Percentiles rank a stretch among this genome's conserved stretches.
These are phyloP conservation scores for Hippopotamyrus pictus DNA, from an alignment of 2,797 vertebrate species.

Conservation along the genomic window DNA sequence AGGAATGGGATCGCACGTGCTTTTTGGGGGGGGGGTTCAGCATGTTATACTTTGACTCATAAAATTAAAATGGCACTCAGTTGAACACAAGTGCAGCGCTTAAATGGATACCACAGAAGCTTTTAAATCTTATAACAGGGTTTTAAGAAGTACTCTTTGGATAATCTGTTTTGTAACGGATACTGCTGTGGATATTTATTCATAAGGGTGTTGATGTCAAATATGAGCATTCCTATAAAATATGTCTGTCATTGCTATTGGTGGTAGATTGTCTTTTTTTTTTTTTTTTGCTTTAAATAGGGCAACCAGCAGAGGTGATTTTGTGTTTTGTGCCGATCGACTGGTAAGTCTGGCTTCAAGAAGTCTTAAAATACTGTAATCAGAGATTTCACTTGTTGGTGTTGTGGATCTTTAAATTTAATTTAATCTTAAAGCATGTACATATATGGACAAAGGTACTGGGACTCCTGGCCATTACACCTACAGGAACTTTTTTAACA, in stretches of 20 bases:
- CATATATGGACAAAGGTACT: not conserved
- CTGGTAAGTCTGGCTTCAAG: slow-evolving; percentile 64
- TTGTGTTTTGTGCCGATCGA: slow-evolving; percentile 91
- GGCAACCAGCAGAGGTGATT: slow-evolving; percentile 92
- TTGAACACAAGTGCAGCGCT: not conserved
- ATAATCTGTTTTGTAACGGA: not conserved
- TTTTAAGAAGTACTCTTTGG: not conserved
- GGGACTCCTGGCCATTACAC: not conserved
- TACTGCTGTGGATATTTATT: not conserved
- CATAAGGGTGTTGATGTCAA: not conserved
- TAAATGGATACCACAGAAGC: not conserved
- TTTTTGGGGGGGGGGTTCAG: not conserved
- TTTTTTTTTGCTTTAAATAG: slow-evolving; percentile 45
- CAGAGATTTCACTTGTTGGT: not conserved
- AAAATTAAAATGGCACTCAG: not conserved
- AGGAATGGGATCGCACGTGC: not conserved
- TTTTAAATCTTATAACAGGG: not conserved
- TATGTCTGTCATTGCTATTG: not conserved
- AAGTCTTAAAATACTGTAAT: not conserved
- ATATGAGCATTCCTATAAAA: not conserved
- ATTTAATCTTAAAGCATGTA: not conserved
- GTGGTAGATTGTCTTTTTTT: not conserved
- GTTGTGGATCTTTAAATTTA: not conserved
- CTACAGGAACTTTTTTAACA: not conserved
- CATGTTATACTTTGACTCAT: not conserved